Evolutionary conservation across 2,113 vertebrate genomes (phyloP), one percentile per base, ranked within the genome.

Genomic region (Neoarius graeffei): DNA sequence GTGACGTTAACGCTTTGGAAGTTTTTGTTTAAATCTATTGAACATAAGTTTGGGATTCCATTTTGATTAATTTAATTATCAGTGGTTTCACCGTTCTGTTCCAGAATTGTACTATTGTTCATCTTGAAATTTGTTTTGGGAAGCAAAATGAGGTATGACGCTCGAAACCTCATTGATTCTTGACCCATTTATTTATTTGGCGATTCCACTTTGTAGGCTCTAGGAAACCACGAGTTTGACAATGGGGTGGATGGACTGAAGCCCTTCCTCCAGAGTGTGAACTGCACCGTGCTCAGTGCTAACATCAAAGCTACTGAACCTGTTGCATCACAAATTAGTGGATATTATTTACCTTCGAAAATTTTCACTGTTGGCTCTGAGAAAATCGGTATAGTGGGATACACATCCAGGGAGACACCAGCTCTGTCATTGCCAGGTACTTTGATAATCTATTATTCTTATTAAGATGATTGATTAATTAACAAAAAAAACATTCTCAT

Each of bases 171-270:
- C n/a, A 42, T 23, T 42, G 17, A 42, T 17, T 0, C 19, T 54
- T 77, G 11, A 14, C 13, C 5, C 13, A 4, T 30, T 56, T 56
- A 20, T 8, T 76, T 48, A 20, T 48, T 15, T 15, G 0, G 3
- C 19, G 19, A 5, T 79, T 56, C 87, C 52, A 56, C 0, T 52
- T 30, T 87, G 86, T 91, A 99, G 98, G 96, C 95, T 59, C 92
- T 99, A 87, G 98, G 98, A 80, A 99, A 99, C 62, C 98, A 99
- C 25, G 98, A 99, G 93, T 99, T 99, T 90, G 98, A 99, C 92
- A 97, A 97, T 82, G 96, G 96, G 7, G 94, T 97, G 48, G 93
- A 96, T 0, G 98, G 97, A 81, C 94, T 99, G 73, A 91, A 94
- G 79, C 98, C 98, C 27, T 95, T 99, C 82, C 95, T 99, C 69